These are phyloP conservation scores for Epizoanthus illoricatus DNA, from an alignment of 92 coral and sea anemone species.

Conservation along the genomic window DNA sequence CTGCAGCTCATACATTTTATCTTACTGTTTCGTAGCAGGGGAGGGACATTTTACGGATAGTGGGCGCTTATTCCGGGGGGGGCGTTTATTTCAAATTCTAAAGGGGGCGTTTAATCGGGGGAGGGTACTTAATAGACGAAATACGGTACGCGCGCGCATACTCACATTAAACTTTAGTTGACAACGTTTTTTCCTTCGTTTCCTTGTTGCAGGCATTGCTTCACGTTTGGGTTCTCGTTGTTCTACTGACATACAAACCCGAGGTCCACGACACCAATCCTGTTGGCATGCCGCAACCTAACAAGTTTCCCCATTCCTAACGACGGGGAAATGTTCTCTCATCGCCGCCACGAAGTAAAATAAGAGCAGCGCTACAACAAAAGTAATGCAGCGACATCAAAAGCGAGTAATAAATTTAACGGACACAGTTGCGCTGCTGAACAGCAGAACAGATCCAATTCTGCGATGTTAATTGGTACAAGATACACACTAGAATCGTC, in stretches of 20 bases:
- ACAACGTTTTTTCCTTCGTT: not conserved
- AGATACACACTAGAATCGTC: too few species aligned
- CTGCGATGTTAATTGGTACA: too few species aligned
- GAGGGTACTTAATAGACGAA: too few species aligned
- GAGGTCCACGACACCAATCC: conserved; percentile 80
- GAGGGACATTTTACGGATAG: too few species aligned
- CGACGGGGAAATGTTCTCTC: not conserved
- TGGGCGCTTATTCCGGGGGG: too few species aligned
- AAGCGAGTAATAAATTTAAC: too few species aligned
- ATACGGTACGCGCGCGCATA: not conserved
- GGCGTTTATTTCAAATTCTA: too few species aligned
- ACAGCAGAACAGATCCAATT: too few species aligned
- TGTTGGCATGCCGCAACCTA: conserved; percentile 60
- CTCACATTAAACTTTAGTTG: not conserved
- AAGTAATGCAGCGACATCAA: not conserved
- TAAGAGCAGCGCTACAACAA: not conserved
- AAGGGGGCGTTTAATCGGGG: too few species aligned
- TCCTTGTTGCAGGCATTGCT: conserved; percentile 65
- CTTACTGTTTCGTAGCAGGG: too few species aligned
- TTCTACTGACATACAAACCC: conserved; percentile 94
- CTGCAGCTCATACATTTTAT: too few species aligned
- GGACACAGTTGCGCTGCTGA: too few species aligned
- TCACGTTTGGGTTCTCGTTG: conserved; percentile 92
- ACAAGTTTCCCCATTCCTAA: conserved; percentile 16
- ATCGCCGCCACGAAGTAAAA: not conserved